These are phyloP conservation scores for Artemia sinica DNA, from an alignment of 2,888 invertebrate species.

Conservation along the genomic window DNA sequence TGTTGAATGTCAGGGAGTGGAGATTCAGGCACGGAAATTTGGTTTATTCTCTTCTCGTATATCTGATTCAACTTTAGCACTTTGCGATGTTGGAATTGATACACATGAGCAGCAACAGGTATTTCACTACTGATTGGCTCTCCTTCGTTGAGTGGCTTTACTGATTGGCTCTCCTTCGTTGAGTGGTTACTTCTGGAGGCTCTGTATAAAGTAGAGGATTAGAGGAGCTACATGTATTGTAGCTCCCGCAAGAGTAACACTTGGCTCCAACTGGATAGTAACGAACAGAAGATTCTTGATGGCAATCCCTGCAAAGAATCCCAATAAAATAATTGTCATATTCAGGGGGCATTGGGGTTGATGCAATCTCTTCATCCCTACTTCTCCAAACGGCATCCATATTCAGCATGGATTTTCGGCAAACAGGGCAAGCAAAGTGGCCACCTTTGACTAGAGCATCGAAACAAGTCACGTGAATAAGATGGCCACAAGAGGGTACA, in stretches of 20 bases:
- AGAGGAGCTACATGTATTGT: slow-evolving; percentile 51
- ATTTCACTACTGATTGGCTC: too few species aligned
- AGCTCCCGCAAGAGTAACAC: slow-evolving; percentile 69
- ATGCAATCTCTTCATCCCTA: slow-evolving; percentile 59
- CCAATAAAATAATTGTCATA: slow-evolving; percentile 60
- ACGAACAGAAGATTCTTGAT: slow-evolving; percentile 51
- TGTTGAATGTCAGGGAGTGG: too few species aligned
- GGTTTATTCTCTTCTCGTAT: too few species aligned
- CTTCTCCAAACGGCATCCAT: slow-evolving; percentile 62
- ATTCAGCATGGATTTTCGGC: slow-evolving; percentile 69
- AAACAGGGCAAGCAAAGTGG: slow-evolving; percentile 72
- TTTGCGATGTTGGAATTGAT: too few species aligned
- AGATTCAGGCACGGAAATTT: too few species aligned
- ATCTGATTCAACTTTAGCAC: too few species aligned
- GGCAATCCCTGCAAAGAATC: slow-evolving; percentile 78
- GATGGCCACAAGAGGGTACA: slow-evolving; percentile 74
- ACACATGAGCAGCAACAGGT: too few species aligned
- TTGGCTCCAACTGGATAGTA: slow-evolving; percentile 77
- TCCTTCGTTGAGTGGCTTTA: too few species aligned
- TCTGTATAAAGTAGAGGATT: too few species aligned
- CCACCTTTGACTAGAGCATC: slow-evolving; percentile 55
- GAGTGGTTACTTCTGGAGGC: too few species aligned
- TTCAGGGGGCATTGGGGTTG: slow-evolving; percentile 66
- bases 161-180: too few species aligned
- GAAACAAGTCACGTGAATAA: slow-evolving; percentile 67